These are phyloP conservation scores for Gastrophysa polygoni DNA, from an alignment of 2,888 invertebrate genomes.

Conservation along the genomic window DNA sequence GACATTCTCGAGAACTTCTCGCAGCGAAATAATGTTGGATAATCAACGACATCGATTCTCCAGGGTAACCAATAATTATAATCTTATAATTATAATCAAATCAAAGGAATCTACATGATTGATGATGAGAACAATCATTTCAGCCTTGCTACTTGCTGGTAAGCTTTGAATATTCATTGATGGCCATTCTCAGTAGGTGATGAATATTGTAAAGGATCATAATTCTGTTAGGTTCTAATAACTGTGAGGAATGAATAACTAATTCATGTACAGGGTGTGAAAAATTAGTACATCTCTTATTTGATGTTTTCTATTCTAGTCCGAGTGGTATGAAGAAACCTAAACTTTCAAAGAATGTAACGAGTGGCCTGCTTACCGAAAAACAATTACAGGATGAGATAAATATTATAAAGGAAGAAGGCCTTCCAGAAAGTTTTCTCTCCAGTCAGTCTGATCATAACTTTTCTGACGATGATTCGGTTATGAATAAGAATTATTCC, in stretches of 20 bases:
- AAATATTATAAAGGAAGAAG: background rate
- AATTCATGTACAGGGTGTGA: background rate
- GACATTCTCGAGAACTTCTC: background rate
- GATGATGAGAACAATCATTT: background rate
- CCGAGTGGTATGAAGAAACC: slow-evolving; percentile 1
- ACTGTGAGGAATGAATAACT: background rate
- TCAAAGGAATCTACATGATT: background rate
- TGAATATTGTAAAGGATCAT: background rate
- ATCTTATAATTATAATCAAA: background rate
- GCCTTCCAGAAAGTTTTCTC: background rate
- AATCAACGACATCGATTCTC: too few relatives aligned
- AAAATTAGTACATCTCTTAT: background rate
- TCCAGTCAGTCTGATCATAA: background rate
- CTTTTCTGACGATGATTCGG: background rate
- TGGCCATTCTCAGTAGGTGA: background rate
- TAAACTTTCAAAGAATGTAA: background rate
- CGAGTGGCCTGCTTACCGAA: background rate
- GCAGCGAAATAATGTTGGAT: too few relatives aligned
- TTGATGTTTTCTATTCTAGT: background rate
- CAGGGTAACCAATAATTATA: too few relatives aligned
- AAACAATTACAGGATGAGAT: background rate
- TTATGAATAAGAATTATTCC: background rate
- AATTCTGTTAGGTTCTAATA: background rate
- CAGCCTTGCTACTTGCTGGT: background rate
- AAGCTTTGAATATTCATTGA: background rate